Percentiles rank a stretch among this genome's conserved stretches.
phyloP scores from a whole-genome alignment of 1,140 invertebrate genomes.

The Drosophila micromelanica region DNA sequence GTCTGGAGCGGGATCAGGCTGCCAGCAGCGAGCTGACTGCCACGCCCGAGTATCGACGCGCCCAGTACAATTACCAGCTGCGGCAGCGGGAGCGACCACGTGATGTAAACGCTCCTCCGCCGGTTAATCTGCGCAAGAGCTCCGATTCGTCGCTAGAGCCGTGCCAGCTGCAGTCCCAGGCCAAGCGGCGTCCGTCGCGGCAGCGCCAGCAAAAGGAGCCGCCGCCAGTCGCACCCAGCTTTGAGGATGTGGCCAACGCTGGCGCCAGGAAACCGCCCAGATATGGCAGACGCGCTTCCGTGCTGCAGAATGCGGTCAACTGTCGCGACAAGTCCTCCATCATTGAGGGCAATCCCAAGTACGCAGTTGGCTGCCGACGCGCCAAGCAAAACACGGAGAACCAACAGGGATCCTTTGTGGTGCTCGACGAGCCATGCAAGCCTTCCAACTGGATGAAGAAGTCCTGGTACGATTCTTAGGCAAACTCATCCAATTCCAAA shows the following conservation, averaged over 20 bases:
- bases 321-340: conserved; percentile 74
- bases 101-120: conserved; percentile 12
- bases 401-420: conserved; percentile 68
- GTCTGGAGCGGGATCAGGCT: conserved; percentile 6
- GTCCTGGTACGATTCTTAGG: conserved; percentile 80
- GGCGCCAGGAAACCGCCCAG: conserved; percentile 62
- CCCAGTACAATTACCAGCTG: conserved; percentile 76
- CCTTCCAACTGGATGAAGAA: conserved; percentile 82
- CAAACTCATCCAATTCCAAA: neutral
- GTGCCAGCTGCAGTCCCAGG: conserved; percentile 21
- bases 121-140: conserved; percentile 53
- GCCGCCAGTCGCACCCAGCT: conserved; percentile 29
- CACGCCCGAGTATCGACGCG: conserved; percentile 77
- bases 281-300: conserved; percentile 74
- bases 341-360: conserved; percentile 80
- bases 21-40: conserved; percentile 55
- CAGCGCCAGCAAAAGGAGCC: conserved; percentile 52
- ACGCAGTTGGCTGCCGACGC: conserved; percentile 55
- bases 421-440: conserved; percentile 77
- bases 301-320: conserved; percentile 66
- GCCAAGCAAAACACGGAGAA: conserved; percentile 49
- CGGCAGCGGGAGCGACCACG: conserved; percentile 57
- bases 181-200: conserved; percentile 57
- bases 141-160: conserved; percentile 64
- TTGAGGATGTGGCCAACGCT: conserved; percentile 54